Evolutionary conservation across 1,140 invertebrate genomes (phyloP), one percentile per base, ranked within the genome.

Genomic region (Neuroterus valhalla): DNA sequence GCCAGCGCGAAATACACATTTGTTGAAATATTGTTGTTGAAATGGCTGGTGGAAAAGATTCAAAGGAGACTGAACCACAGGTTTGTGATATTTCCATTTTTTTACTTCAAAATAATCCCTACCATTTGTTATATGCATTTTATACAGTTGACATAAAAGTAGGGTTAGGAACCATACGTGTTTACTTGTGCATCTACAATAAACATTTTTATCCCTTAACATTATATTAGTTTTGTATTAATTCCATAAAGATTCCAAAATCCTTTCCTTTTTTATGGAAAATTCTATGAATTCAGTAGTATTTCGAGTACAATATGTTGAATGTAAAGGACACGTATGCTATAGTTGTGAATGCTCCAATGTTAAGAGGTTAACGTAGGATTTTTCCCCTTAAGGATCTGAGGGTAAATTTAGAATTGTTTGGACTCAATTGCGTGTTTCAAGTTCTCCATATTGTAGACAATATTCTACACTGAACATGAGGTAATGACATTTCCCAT

Each of bases 1-100:
- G 14, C 21, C 8, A 12, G 26, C 15, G 21, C n/a, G 11, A 8
- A 62, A 31, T 38, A 26, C 14, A 31, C 21, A 62, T 6, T 62
- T 26, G 2, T 62, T 15, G 12, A 62, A 62, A 4, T 62, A 62
- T 62, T 62, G 21, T 31, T 31, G 31, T 15, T 26, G n/a, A 31
- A 62, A 62, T 62, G 55, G 55, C 55, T 31, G 55, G 26, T 4
- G 55, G 26, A 31, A 62, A 62, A 62, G 55, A 62, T 5, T 62
- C 55, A 62, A n/a, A 15, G 21, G 55, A 62, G 26, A 23, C 5
- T 15, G 31, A 62, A 62, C 26, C 26, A 26, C 23, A 23, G 55
- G 55, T 62, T 62, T n/a, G 55, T 62, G 15, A 15, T n/a, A 6
- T 4, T 14, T 62, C 6, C 5, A 23, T 31, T 38, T 62, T 8